Percentiles rank a stretch among this genome's conserved stretches.
These are phyloP conservation scores for Craseonycteris thonglongyai DNA, from an alignment of 2,113 vertebrate species.

Conservation along the genomic window DNA sequence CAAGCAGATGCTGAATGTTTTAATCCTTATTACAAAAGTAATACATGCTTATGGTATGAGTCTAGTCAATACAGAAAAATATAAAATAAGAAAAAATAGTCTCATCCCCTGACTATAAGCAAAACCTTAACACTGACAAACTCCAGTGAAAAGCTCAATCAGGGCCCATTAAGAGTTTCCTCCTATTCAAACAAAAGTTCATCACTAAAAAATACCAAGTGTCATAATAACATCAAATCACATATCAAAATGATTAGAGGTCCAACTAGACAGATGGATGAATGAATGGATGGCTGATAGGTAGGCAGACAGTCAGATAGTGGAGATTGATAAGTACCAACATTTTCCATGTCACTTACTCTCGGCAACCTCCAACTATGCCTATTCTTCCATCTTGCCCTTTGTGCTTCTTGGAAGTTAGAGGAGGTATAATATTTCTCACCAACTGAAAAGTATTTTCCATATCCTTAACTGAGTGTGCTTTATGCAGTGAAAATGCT, in stretches of 20 bases:
- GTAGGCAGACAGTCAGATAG: background rate
- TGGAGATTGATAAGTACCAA: fast-evolving
- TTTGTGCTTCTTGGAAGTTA: slow-evolving; percentile 91
- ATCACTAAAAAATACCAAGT: background rate
- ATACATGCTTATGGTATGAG: no score
- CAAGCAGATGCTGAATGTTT: background rate
- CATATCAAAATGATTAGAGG: background rate
- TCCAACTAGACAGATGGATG: background rate
- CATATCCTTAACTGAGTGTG: slow-evolving; percentile 83
- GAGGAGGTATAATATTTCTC: slow-evolving; percentile 87
- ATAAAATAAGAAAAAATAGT: background rate
- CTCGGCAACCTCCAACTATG: slow-evolving; percentile 93
- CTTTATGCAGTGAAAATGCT: slow-evolving; percentile 80
- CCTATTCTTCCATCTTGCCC: slow-evolving; percentile 95
- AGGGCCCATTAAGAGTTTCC: background rate
- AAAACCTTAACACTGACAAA: background rate
- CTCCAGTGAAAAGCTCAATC: fast-evolving
- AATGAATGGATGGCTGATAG: fast-evolving
- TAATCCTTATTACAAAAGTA: background rate
- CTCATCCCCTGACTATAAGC: no score
- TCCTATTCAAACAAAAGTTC: background rate
- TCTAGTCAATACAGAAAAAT: no score
- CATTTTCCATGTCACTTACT: slow-evolving; percentile 82
- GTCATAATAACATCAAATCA: background rate
- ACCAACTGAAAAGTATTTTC: slow-evolving; percentile 86